Evolutionary conservation across 2,888 invertebrate species (phyloP).

Genomic region (Cylloceria caligata): DNA sequence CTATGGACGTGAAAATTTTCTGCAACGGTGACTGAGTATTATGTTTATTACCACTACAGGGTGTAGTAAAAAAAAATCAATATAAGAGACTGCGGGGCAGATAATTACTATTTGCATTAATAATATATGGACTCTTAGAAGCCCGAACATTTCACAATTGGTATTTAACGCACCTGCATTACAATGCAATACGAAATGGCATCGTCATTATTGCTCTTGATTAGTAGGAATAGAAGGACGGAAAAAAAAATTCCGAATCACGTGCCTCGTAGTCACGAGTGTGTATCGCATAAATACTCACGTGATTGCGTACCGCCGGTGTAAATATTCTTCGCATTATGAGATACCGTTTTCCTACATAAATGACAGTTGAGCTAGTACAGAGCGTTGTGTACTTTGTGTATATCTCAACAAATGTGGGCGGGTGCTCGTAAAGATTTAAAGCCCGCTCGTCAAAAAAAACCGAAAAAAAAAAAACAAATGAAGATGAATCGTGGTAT

Average conservation of each 20-base stretch:
- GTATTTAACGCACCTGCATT: not conserved
- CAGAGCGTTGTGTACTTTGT: not conserved
- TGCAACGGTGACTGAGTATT: not conserved
- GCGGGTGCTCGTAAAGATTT: not conserved
- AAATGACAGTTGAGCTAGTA: not conserved
- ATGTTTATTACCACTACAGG: not conserved
- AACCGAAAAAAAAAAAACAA: not conserved
- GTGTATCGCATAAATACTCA: constrained; percentile 43
- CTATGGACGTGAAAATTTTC: too few relatives aligned
- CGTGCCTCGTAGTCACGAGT: constrained; percentile 63
- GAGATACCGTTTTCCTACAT: constrained; percentile 57
- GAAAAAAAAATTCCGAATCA: constrained; percentile 51
- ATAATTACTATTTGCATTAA: constrained; percentile 46
- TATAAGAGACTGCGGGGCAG: not conserved
- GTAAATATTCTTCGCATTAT: constrained; percentile 34
- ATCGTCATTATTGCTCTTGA: constrained; percentile 59
- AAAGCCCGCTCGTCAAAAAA: not conserved
- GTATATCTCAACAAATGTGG: constrained; percentile 6
- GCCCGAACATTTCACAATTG: constrained; percentile 43
- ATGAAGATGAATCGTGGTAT: not conserved
- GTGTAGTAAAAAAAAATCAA: not conserved
- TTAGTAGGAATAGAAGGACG: constrained; percentile 52
- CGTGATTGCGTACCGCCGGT: constrained; percentile 43
- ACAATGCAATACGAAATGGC: not conserved
- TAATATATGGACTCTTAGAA: not conserved